Evolutionary conservation across 2,888 invertebrate species (phyloP).

Genomic region (Folsomia candida): DNA sequence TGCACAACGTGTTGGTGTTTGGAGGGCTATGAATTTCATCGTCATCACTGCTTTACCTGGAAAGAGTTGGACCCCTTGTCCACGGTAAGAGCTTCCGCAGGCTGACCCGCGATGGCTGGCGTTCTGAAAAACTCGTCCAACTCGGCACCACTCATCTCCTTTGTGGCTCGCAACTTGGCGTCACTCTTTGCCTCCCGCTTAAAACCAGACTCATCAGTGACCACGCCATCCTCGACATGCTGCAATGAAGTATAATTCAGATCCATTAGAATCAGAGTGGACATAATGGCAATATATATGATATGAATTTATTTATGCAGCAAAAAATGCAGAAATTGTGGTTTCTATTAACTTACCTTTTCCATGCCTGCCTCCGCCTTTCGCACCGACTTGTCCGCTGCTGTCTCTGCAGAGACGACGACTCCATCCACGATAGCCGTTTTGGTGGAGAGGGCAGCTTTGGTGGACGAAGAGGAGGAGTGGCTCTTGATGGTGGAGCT

Average conservation of each 20-base stretch:
- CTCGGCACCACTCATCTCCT: constrained; percentile 34
- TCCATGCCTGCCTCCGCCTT: constrained; percentile 24
- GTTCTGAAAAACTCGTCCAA: constrained; percentile 32
- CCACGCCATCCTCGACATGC: constrained; percentile 29
- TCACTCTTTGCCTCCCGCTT: constrained; percentile 19
- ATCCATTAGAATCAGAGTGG: too few relatives aligned
- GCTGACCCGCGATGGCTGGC: constrained; percentile 27
- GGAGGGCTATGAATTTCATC: too few relatives aligned
- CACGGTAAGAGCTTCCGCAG: constrained; percentile 33
- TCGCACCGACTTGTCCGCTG: constrained; percentile 26
- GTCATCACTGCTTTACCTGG: constrained; percentile 42
- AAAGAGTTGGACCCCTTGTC: constrained; percentile 33
- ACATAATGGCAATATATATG: not conserved
- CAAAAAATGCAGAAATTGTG: not conserved
- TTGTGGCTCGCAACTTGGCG: constrained; percentile 28
- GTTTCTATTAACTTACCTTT: constrained; percentile 18
- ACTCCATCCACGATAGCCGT: constrained; percentile 26
- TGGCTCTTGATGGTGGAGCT: constrained; percentile 32
- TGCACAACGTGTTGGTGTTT: too few relatives aligned
- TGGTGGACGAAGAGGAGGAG: constrained; percentile 23
- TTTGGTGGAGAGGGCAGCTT: constrained; percentile 18
- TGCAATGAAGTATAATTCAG: not conserved
- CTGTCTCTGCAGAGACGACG: constrained; percentile 25
- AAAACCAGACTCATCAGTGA: constrained; percentile 27
- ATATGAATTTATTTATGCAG: not conserved